Conservation (phyloP, 2,113 vertebrate species). For the Dasyurus viverrinus region DNA sequence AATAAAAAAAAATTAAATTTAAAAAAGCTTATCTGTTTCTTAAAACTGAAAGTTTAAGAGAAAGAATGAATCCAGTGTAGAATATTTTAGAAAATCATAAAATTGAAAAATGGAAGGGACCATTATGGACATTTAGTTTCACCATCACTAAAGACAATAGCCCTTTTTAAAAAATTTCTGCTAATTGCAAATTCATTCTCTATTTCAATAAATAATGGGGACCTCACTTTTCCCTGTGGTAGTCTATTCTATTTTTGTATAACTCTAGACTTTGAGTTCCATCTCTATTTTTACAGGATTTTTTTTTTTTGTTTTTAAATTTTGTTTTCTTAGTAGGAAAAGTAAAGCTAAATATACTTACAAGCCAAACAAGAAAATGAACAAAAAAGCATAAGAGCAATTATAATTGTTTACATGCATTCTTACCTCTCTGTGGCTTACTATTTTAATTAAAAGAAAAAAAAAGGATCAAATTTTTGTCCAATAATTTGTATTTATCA, state of each 20-base stretch:
- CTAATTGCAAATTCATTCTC: neutral
- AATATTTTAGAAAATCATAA: neutral
- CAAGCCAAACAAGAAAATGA: too few relatives aligned
- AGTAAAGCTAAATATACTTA: neutral
- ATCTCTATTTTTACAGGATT: neutral
- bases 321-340: neutral
- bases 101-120: neutral
- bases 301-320: neutral
- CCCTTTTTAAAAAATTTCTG: neutral
- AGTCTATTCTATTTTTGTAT: neutral
- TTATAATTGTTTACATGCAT: neutral
- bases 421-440: neutral
- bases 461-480: neutral
- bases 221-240: neutral
- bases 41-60: slow-evolving; percentile 26
- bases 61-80: slow-evolving; percentile 1
- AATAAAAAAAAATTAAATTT: too few relatives aligned
- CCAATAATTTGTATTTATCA: neutral
- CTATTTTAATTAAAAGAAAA: neutral
- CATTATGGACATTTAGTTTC: neutral
- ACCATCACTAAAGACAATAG: neutral
- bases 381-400: neutral
- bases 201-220: neutral
- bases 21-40: neutral
- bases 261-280: neutral